Conservation (phyloP, 2,113 vertebrate species). For the Calidris pugnax region DNA sequence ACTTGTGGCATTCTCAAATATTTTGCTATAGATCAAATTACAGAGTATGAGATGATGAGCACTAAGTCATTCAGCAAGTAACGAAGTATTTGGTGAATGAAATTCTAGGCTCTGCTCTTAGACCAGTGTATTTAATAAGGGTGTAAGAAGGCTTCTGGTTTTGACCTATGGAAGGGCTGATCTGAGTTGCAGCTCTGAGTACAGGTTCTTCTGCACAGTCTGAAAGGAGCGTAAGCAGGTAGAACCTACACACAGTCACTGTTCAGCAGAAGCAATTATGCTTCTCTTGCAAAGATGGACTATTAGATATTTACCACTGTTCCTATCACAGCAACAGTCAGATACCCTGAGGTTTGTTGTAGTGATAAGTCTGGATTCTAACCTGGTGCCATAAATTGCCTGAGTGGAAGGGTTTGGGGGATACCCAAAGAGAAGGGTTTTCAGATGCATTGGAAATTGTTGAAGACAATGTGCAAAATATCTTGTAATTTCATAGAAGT, state of each 20-base stretch:
- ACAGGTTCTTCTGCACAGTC: neutral
- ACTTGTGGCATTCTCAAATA: neutral
- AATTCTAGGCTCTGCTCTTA: neutral
- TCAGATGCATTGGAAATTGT: neutral
- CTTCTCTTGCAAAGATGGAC: neutral
- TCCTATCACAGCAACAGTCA: neutral
- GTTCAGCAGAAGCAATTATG: neutral
- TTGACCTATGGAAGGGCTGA: neutral
- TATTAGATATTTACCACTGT: neutral
- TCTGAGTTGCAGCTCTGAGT: neutral
- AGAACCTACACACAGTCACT: neutral
- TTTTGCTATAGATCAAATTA: neutral
- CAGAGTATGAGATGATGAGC: neutral
- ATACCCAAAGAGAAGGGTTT: neutral
- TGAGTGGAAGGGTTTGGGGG: neutral
- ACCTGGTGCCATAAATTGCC: neutral
- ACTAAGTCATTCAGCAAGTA: neutral
- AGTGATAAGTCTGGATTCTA: neutral
- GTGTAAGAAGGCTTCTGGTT: neutral
- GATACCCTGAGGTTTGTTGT: neutral
- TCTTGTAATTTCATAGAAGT: neutral
- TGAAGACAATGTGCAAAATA: neutral
- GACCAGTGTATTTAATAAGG: neutral
- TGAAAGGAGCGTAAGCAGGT: neutral
- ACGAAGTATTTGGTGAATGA: neutral